Percentiles rank a stretch among this genome's conserved stretches.
Evolutionary conservation across 2,113 vertebrate genomes (phyloP).

Genomic region (Ellobius talpinus): DNA sequence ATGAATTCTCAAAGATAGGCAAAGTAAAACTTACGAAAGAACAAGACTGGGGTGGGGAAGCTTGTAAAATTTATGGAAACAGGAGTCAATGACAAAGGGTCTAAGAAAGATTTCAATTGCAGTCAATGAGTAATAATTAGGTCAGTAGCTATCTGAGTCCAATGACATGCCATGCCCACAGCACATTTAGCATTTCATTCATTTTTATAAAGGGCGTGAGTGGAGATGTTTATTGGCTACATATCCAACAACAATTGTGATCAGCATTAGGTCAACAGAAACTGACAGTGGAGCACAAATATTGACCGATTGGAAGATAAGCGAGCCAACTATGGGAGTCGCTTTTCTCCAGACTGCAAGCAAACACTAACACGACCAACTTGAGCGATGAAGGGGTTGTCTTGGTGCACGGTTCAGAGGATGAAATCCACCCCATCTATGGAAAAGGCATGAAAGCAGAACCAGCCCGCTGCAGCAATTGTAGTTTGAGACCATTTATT

Average conservation of each 20-base stretch:
- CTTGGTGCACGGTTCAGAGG: neutral
- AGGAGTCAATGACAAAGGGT: neutral
- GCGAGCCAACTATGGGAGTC: neutral
- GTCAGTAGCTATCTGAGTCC: neutral
- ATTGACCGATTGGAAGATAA: neutral
- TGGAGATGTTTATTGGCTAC: neutral
- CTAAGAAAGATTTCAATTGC: neutral
- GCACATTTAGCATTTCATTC: neutral
- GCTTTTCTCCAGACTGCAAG: no score
- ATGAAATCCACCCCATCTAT: neutral
- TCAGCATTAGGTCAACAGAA: neutral
- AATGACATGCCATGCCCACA: neutral
- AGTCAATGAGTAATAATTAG: neutral
- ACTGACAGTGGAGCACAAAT: neutral
- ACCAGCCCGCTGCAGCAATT: neutral
- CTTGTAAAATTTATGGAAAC: neutral
- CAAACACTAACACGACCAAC: neutral
- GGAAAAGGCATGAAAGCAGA: neutral
- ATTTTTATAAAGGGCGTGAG: constrained; percentile 10
- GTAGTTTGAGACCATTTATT: no score
- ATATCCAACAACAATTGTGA: neutral
- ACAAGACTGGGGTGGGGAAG: neutral
- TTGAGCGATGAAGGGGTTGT: no score
- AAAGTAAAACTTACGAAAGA: neutral
- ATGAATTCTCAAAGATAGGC: neutral